These are phyloP conservation scores for Drosophila recens DNA, from an alignment of 2,888 invertebrate species.

Conservation along the genomic window DNA sequence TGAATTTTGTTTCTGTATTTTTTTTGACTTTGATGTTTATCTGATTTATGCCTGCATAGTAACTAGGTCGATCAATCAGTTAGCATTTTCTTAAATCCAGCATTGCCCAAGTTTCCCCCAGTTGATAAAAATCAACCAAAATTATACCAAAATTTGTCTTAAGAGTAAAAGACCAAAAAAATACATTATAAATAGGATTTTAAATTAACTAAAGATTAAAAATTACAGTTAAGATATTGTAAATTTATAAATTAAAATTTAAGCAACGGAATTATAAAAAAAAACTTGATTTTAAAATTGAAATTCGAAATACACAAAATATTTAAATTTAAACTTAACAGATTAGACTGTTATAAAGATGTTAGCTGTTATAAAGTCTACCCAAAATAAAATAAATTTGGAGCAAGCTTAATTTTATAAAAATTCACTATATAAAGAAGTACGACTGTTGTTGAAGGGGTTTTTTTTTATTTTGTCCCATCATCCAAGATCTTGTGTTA, in stretches of 20 bases:
- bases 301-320: neutral
- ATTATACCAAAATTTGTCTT: no score
- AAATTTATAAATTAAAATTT: no score
- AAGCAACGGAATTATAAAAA: no score
- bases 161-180: no score
- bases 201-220: no score
- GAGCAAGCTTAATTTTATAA: neutral
- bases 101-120: neutral
- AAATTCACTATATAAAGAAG: neutral
- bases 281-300: no score
- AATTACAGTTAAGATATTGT: no score
- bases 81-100: neutral
- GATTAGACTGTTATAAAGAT: no score
- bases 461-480: neutral
- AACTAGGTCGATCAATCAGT: constrained; percentile 15
- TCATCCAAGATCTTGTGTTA: neutral
- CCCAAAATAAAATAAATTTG: neutral
- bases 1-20: no score
- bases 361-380: no score
- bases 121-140: neutral
- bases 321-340: neutral
- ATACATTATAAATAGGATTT: no score
- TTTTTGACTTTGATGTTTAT: neutral
- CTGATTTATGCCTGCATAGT: constrained; percentile 9
- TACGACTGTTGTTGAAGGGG: neutral